Evolutionary conservation across 2,113 vertebrate species (phyloP), one percentile per base, ranked within the genome.

Genomic region (Isurus oxyrinchus): DNA sequence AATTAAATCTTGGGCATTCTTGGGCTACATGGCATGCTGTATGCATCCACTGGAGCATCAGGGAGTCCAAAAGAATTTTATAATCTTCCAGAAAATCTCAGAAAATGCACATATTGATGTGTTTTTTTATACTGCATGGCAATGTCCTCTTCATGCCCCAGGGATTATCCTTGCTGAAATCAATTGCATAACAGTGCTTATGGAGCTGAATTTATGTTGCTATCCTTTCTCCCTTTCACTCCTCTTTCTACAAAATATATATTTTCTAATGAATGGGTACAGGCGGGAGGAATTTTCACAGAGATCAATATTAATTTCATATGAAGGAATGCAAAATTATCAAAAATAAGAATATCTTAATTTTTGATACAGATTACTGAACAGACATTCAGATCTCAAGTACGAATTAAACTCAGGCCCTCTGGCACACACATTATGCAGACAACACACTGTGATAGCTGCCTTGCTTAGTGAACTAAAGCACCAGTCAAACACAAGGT

Each of bases 341-440:
- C 63, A 67, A 69, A n/a, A 91, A 91, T 40, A 95, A 49, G 21
- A 49, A 95, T 67, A 69, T 49, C 61, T 66, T 94, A 40, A 95
- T 95, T 95, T 44, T 67, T 67, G 63, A 67, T 35, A 67, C n/a
- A 66, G 61, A 94, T 67, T 94, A 27, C 93, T 67, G 61, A 94
- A 19, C 61, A 67, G 2, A 66, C 5, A 67, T 67, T 40, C 40
- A 49, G 61, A 95, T 95, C 21, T 94, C 14, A 21, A 69, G 63
- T 95, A n/a, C 10, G 63, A 95, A 95, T 95, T 95, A 95, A 44
- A 49, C 4, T 44, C 93, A 49, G 1, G 11, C 93, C 93, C 63
- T 69, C 61, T 27, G 23, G n/a, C n/a, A 49, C 40, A 95, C 59
- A 23, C 23, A 69, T 67, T 95, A 91, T 31, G 21, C 19, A 63